phyloP scores from a whole-genome alignment of 2,888 invertebrate genomes.

The Trichogramma evanescens region DNA sequence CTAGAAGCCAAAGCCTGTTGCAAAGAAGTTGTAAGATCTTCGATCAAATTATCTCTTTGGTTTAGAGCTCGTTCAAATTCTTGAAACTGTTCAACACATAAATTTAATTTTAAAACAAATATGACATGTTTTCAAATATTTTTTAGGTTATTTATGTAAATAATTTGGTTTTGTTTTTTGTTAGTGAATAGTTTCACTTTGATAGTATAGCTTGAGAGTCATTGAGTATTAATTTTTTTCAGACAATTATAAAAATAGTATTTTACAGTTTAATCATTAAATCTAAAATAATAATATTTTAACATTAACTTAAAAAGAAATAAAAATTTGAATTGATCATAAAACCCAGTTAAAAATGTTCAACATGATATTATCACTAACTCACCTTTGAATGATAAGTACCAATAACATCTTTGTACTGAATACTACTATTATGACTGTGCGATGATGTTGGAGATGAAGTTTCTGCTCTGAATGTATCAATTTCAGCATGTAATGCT shows the following conservation, averaged over 20 bases:
- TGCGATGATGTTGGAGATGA: conserved; percentile 50
- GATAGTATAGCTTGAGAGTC: background rate
- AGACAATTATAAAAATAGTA: background rate
- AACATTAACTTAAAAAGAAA: conserved; percentile 22
- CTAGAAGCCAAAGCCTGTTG: conserved; percentile 60
- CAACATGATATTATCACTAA: background rate
- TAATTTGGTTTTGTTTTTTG: conserved; percentile 6
- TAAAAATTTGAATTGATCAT: background rate
- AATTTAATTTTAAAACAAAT: background rate
- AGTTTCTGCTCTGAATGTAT: conserved; percentile 47
- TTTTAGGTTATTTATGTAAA: too few species aligned
- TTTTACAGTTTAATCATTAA: conserved; percentile 16
- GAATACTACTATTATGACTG: conserved; percentile 59
- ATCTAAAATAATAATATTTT: conserved; percentile 24
- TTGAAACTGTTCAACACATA: conserved; percentile 51
- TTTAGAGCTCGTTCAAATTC: conserved; percentile 66
- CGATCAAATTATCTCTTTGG: conserved; percentile 65
- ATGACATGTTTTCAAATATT: too few species aligned
- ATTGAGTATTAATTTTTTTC: background rate
- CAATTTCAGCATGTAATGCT: conserved; percentile 49
- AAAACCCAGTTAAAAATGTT: background rate
- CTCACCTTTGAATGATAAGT: conserved; percentile 64
- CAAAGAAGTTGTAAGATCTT: conserved; percentile 64
- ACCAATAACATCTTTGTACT: conserved; percentile 66
- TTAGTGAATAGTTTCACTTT: background rate